Percentiles rank a stretch among this genome's conserved stretches.
Conservation (phyloP, 2,888 invertebrate species). For the Itoplectis maculator region DNA sequence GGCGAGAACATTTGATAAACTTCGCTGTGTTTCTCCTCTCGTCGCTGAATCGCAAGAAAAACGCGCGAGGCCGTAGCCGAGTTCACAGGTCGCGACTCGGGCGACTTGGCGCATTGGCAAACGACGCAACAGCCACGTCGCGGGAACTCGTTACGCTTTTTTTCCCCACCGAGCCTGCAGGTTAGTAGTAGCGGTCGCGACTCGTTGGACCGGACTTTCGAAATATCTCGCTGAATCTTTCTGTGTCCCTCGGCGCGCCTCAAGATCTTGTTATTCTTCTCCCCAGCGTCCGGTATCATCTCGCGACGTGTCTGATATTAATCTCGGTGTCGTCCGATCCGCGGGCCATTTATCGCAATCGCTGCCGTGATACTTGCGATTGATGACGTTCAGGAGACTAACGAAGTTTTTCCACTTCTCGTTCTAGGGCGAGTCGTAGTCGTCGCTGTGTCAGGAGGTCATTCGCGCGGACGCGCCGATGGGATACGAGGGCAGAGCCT, state of each 20-base stretch:
- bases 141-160: not conserved
- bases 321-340: not conserved
- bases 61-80: not conserved
- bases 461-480: constrained; percentile 65
- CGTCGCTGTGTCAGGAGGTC: constrained; percentile 64
- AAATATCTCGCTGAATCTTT: not conserved
- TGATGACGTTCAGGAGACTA: not conserved
- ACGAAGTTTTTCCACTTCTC: not conserved
- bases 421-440: constrained; percentile 8
- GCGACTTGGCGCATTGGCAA: not conserved
- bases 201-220: not conserved
- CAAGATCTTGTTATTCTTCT: not conserved
- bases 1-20: not conserved
- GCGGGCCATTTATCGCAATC: not conserved
- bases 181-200: not conserved
- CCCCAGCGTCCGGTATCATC: not conserved
- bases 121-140: not conserved
- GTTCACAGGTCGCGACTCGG: not conserved
- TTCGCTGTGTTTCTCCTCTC: not conserved
- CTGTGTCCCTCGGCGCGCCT: not conserved
- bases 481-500: constrained; percentile 81
- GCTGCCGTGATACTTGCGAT: not conserved
- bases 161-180: not conserved
- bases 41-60: not conserved
- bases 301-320: not conserved